These are phyloP conservation scores for Cylindroiulus punctatus DNA, from an alignment of 2,888 invertebrate species.

Conservation along the genomic window DNA sequence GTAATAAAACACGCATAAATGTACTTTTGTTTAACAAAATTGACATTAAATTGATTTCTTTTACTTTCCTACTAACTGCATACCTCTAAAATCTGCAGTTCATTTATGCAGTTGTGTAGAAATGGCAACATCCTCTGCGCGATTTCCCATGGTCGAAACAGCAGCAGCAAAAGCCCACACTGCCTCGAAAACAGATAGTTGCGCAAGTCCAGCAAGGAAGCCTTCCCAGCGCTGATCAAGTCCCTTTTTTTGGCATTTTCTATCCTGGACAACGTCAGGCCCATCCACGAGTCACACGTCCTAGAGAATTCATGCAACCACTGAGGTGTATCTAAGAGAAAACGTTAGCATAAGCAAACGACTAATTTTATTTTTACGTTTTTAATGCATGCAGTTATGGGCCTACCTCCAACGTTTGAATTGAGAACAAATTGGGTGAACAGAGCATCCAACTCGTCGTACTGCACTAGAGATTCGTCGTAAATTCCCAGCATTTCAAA, in stretches of 20 bases:
- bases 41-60: too few species aligned
- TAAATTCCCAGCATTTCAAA: constrained; percentile 92
- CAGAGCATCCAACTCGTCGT: constrained; percentile 95
- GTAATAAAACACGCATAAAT: too few species aligned
- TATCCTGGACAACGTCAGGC: constrained; percentile 72
- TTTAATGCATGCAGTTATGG: background rate
- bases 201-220: constrained; percentile 86
- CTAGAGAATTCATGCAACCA: constrained; percentile 86
- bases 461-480: constrained; percentile 94
- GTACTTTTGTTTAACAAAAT: too few species aligned
- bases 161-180: constrained; percentile 76
- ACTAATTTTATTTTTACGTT: background rate
- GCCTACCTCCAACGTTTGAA: constrained; percentile 80
- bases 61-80: background rate
- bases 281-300: constrained; percentile 84
- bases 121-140: constrained; percentile 89
- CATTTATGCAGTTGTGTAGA: constrained; percentile 87
- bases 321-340: constrained; percentile 75
- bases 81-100: constrained; percentile 81
- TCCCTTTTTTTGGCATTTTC: constrained; percentile 64
- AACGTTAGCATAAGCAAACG: background rate
- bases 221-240: constrained; percentile 67
- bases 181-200: constrained; percentile 94
- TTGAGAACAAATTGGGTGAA: constrained; percentile 96
- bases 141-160: constrained; percentile 83